Base-by-base conservation (phyloP, 2,888 invertebrate genomes). In the Eremobia ochroleuca region DNA sequence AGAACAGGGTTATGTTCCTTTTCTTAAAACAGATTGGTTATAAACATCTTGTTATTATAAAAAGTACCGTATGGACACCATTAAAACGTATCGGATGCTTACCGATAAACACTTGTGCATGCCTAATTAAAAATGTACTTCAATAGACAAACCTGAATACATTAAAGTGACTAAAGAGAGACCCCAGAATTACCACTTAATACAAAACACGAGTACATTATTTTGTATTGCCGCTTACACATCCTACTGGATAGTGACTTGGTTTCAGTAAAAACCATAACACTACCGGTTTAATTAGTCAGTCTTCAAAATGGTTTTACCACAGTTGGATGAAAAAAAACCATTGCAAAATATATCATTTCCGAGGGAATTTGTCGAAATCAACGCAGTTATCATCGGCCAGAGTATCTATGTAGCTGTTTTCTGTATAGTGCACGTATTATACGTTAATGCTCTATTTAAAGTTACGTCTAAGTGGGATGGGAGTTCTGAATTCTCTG, bases 81-180 rank as follows among this genome's bases (percentile, higher is more conserved):
- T 75, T 61, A 75, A 66, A 84, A 40, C 3, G 43, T 40, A 75
- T 49, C n/a, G 34, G 69, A 67, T 70, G 69, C 58, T 84, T 59
- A 76, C 59, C 62, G 85, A 84, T 79, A 79, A 82, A 74, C 70
- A 84, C 80, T 71, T 59, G 59, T 76, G 49, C 62, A 69, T 31
- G 77, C 34, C 71, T 83, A 81, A 81, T 81, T 83, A 81, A 77
- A 85, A 81, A 70, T 77, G 34, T 49, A 66, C 31, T 3, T 70
- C 68, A 59, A 73, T 76, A 80, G 75, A 75, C 64, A 21, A 72
- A n/a, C 40, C 25, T 49, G 68, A 72, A 83, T 83, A 59, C 3
- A 74, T 82, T 73, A 73, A 34, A 55, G 5, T 8, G 9, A 2
- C 0, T 15, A 40, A 15, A 25, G 2, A 65, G 0, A 15, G 2